Evolutionary conservation across 1,140 invertebrate genomes (phyloP).

Genomic region (Trichogramma pretiosum): DNA sequence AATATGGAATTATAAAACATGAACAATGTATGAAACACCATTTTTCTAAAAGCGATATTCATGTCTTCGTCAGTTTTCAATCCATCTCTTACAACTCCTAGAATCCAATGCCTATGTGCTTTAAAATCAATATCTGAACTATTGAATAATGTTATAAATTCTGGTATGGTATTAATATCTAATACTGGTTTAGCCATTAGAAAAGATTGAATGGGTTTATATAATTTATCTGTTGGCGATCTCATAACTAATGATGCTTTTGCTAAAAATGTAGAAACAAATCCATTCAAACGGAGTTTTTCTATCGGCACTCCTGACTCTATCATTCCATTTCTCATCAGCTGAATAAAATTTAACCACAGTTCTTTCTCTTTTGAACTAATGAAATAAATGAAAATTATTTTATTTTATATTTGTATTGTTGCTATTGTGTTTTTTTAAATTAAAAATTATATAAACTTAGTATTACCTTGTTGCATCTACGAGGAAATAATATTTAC

Average conservation of each 20-base stretch:
- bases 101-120: conserved; percentile 58
- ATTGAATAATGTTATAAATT: conserved; percentile 65
- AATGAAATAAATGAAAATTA: conserved; percentile 4
- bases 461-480: conserved; percentile 48
- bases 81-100: conserved; percentile 59
- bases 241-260: conserved; percentile 55
- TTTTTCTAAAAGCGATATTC: conserved; percentile 49
- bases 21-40: conserved; percentile 52
- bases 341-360: conserved; percentile 44
- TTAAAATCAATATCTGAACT: conserved; percentile 55
- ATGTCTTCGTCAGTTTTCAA: conserved; percentile 50
- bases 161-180: conserved; percentile 64
- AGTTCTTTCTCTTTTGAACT: conserved; percentile 45
- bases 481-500: conserved; percentile 58
- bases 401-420: background rate
- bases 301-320: conserved; percentile 30
- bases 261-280: conserved; percentile 63
- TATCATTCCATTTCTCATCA: conserved; percentile 44
- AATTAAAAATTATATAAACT: background rate
- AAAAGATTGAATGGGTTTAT: conserved; percentile 58
- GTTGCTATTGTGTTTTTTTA: too few relatives aligned
- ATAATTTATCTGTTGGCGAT: conserved; percentile 59
- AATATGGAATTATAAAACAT: conserved; percentile 44
- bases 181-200: conserved; percentile 60
- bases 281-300: conserved; percentile 52